These are phyloP conservation scores for Phalacrocorax brasilianus DNA, from an alignment of 2,113 vertebrate species.

Conservation along the genomic window DNA sequence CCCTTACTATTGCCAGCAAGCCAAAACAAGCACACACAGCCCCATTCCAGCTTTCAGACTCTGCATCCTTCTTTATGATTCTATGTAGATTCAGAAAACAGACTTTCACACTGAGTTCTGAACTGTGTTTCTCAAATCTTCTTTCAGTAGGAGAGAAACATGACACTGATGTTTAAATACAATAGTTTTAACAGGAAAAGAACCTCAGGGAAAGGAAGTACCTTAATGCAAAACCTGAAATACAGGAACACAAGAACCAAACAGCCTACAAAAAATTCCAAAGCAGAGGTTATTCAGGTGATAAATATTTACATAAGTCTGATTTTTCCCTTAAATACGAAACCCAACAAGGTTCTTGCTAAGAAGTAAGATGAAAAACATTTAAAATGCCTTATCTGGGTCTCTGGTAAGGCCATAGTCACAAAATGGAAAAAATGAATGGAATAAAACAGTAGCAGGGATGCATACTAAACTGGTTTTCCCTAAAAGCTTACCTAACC, in stretches of 20 bases:
- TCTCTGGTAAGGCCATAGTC: not conserved
- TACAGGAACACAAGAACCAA: not conserved
- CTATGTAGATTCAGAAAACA: not conserved
- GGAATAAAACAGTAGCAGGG: not conserved
- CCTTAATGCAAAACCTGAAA: not conserved
- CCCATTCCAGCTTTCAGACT: not conserved
- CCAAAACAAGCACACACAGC: not conserved
- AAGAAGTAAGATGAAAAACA: not conserved
- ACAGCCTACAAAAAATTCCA: not conserved
- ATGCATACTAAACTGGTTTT: not conserved
- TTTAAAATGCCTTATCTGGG: not conserved
- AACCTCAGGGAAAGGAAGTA: not conserved
- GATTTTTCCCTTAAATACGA: not conserved
- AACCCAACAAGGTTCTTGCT: not conserved
- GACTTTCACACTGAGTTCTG: not conserved
- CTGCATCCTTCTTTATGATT: not conserved
- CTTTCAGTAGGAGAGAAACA: not conserved
- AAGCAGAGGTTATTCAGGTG: not conserved
- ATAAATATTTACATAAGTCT: not conserved
- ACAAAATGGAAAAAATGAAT: not conserved
- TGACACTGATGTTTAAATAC: not conserved
- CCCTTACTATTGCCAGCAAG: not conserved
- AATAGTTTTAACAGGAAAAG: not conserved
- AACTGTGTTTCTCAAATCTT: not conserved
- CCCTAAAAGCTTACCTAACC: not conserved